A percentile compares a stretch with the other conserved stretches of the same genome.
These are phyloP conservation scores for Eupithecia pulchellata DNA, from an alignment of 2,888 invertebrate species.

Conservation along the genomic window DNA sequence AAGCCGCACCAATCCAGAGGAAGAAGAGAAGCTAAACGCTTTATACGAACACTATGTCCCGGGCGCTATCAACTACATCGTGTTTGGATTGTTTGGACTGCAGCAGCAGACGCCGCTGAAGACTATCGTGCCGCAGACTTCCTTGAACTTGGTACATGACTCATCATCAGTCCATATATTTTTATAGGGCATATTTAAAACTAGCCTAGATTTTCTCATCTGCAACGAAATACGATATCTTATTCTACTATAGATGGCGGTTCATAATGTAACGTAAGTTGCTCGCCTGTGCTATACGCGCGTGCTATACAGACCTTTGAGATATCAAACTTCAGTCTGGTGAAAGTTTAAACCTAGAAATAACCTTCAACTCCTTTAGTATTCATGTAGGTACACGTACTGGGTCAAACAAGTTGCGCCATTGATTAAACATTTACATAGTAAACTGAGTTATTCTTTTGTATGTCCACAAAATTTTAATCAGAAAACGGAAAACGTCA, in stretches of 20 bases:
- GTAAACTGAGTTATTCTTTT: no score
- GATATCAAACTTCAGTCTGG: no score
- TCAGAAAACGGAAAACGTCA: no score
- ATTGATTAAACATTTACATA: no score
- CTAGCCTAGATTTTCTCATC: neutral
- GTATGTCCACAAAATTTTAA: no score
- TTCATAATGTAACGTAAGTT: neutral
- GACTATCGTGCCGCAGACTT: constrained; percentile 93
- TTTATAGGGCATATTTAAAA: neutral
- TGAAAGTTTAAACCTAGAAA: no score
- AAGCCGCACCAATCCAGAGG: constrained; percentile 80
- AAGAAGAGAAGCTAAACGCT: constrained; percentile 79
- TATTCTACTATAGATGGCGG: neutral
- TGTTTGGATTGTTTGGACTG: constrained; percentile 90
- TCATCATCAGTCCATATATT: neutral
- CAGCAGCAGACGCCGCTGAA: constrained; percentile 90
- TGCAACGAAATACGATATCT: neutral
- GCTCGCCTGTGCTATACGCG: neutral
- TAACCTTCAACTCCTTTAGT: no score
- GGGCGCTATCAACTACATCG: constrained; percentile 88
- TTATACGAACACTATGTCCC: constrained; percentile 92
- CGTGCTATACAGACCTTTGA: neutral
- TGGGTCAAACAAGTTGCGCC: no score
- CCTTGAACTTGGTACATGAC: constrained; percentile 90
- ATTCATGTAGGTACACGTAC: no score